Conservation (phyloP, 2,113 vertebrate species). For the Odobenus rosmarus region DNA sequence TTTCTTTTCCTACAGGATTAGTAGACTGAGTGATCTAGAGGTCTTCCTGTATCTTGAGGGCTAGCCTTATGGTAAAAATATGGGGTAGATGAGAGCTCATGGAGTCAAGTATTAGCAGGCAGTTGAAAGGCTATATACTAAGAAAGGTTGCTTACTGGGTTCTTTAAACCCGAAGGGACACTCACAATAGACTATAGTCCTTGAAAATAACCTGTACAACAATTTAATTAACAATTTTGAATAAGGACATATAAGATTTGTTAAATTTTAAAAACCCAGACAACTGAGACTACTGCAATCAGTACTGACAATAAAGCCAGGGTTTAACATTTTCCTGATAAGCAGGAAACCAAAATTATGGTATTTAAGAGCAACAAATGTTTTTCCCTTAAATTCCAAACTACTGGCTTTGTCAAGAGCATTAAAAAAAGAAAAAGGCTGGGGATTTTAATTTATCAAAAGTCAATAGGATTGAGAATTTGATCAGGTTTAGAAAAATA, state of each 20-base stretch:
- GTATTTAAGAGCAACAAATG: background rate
- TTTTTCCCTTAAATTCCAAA: background rate
- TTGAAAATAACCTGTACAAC: background rate
- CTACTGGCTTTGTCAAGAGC: background rate
- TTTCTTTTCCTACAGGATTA: background rate
- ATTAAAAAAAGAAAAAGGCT: background rate
- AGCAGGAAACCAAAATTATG: background rate
- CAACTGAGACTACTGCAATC: background rate
- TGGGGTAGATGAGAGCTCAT: background rate
- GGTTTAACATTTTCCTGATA: background rate
- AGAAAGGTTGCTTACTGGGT: background rate
- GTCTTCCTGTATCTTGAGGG: slow-evolving; percentile 1
- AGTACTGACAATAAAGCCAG: background rate
- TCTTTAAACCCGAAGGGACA: background rate
- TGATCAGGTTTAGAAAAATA: background rate
- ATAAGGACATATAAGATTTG: background rate
- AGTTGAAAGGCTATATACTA: background rate
- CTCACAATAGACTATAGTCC: background rate
- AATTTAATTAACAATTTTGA: background rate
- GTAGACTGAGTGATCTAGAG: background rate
- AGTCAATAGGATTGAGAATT: background rate
- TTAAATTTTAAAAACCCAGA: background rate
- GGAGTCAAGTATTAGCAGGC: background rate
- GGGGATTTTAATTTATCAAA: background rate
- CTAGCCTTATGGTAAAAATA: slow-evolving; percentile 9